Evolutionary conservation across 2,113 vertebrate genomes (phyloP).

Genomic region (Boleophthalmus pectinirostris): DNA sequence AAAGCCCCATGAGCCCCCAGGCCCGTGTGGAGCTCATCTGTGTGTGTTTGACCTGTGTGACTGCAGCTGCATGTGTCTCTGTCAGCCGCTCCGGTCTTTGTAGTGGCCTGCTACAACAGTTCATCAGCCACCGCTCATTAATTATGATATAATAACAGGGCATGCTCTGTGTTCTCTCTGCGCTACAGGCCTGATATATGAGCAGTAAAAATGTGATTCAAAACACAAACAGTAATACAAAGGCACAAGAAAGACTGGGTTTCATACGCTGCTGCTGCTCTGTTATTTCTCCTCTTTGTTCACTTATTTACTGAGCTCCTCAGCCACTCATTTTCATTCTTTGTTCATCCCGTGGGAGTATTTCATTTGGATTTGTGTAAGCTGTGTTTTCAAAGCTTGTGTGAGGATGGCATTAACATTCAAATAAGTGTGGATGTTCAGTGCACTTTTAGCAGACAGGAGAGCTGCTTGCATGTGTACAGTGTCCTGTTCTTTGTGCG

Average conservation of each 20-base stretch:
- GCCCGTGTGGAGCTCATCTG: not conserved
- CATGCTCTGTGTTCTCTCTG: not conserved
- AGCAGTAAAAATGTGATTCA: slow-evolving; percentile 5
- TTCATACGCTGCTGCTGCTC: not conserved
- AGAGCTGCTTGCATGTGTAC: not conserved
- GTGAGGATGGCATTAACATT: not conserved
- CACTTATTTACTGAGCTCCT: not conserved
- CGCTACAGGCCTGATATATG: not conserved
- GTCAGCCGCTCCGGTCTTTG: slow-evolving; percentile 12
- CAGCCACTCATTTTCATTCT: slow-evolving; percentile 8
- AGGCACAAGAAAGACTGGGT: not conserved
- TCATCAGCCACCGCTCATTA: slow-evolving; percentile 13
- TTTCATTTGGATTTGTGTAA: not conserved
- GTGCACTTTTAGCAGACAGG: no score
- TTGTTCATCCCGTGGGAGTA: not conserved
- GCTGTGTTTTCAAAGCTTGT: not conserved
- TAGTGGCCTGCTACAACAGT: slow-evolving; percentile 11
- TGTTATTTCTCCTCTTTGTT: slow-evolving; percentile 9
- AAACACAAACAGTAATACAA: slow-evolving; percentile 15
- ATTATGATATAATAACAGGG: slow-evolving; percentile 17
- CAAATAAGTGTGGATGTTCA: not conserved
- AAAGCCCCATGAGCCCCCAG: not conserved
- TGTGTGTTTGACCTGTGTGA: slow-evolving; percentile 13
- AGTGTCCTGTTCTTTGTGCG: not conserved
- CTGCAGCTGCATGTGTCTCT: slow-evolving; percentile 11